Evolutionary conservation across 2,888 invertebrate species (phyloP), one percentile per base, ranked within the genome.

Genomic region (Linnaemya tessellans): DNA sequence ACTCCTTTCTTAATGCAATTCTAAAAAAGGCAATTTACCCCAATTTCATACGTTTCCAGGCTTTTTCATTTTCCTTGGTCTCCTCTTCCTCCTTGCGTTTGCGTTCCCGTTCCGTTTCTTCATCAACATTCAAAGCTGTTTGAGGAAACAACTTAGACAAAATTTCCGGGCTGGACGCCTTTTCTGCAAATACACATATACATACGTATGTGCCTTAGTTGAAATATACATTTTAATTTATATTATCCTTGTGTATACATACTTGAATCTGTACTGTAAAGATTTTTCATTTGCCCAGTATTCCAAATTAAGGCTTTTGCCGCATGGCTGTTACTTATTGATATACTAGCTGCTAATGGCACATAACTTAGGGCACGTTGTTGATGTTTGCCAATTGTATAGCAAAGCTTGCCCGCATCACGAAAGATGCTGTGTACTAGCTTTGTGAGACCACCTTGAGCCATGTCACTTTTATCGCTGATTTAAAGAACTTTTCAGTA

Each of bases 1-100:
- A 60, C 25, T 41, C 1, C 43, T 54, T 35, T 51, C 9, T 51
- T 78, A 78, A 38, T 68, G 51, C 25, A 49, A 13, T 46, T n/a
- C 11, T 25, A 60, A 41, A 11, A n/a, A 7, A 2, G 25, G 8
- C 30, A 8, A 22, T 87, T 88, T 91, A 95, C 94, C 95, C 94
- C 75, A 95, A 93, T 91, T 96, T 96, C 95, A 96, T 96, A 87
- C 95, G 94, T 87, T 94, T 94, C 95, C 95, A 95, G 88, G 96
- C 95, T 73, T 95, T 95, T 88, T 96, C 95, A 89, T 95, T 94
- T 89, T 95, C 94, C 88, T 95, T 93, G 25, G 92, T 92, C 73
- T 94, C 94, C 84, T 94, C 94, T 85, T 94, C 94, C 75, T 94
- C 94, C 84, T 94, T 94, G 64, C 93, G 93, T 87, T 94, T 93